Evolutionary conservation across 2,888 invertebrate genomes (phyloP), one percentile per base, ranked within the genome.

Genomic region (Tetheella fluctuosa): DNA sequence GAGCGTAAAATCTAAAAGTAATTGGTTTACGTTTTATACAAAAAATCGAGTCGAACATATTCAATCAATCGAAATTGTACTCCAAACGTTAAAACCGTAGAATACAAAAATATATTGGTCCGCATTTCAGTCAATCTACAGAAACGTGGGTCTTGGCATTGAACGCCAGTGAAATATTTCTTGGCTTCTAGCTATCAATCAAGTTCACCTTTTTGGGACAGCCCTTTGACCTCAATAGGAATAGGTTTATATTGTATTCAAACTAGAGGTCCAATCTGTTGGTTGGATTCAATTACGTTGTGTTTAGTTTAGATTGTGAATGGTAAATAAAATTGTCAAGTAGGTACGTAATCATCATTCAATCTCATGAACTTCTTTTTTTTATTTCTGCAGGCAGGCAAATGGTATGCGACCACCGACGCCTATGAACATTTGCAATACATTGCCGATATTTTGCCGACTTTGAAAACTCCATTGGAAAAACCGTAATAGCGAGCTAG

Each of bases 171-270:
- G 54, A 34, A 53, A 58, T 52, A 58, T 53, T 53, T 34, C 53
- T 58, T 58, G 20, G 23, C 23, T 53, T 37, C 52, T 20, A 37
- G 34, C 23, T 53, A 58, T 53, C 58, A 58, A 28, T 53, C 37
- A 58, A 20, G 54, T 17, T 13, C 30, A 12, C 20, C 34, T 55
- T 48, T 39, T 8, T 20, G 42, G 42, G 42, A n/a, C 7, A 48
- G 42, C 17, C 42, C n/a, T 48, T 48, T 17, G 42, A 17, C 42
- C 42, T 48, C 42, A 20, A 48, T 48, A 48, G 20, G 17, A 20
- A 48, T 48, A 8, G 42, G n/a, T 17, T 42, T 15, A 17, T 39
- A 15, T 48, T 17, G 20, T 20, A 39, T 39, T n/a, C 8, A 20
- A 48, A 6, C 20, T 48, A 2, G 1, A 48, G 20, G 20, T 8